A percentile compares a stretch with the other conserved stretches of the same genome.
phyloP scores from a whole-genome alignment of 2,797 vertebrate genomes.

The Benthosema pterotum region DNA sequence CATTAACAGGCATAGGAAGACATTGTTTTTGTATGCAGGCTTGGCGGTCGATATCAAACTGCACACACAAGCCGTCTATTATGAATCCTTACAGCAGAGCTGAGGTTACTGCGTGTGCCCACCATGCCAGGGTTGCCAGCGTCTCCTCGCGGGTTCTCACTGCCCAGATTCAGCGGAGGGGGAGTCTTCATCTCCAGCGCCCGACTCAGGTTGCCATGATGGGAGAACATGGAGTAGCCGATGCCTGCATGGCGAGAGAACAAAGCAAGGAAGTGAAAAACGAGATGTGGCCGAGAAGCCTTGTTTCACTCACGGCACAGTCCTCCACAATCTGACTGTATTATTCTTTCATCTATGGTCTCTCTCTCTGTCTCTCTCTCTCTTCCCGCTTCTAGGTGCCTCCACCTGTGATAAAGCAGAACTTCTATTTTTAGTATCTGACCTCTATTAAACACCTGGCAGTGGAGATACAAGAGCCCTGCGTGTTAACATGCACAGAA shows the following conservation, averaged over 20 bases:
- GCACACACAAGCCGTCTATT: no score
- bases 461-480: neutral
- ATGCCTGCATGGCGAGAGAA: slow-evolving; percentile 76
- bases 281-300: slow-evolving; percentile 62
- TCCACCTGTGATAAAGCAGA: slow-evolving; percentile 46
- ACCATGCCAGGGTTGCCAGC: slow-evolving; percentile 62
- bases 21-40: no score
- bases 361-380: slow-evolving; percentile 46
- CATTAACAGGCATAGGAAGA: no score
- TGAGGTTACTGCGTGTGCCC: slow-evolving; percentile 66
- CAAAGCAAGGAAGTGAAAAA: slow-evolving; percentile 73
- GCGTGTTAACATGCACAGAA: neutral
- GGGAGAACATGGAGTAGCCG: slow-evolving; percentile 85
- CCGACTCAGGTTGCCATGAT: slow-evolving; percentile 80
- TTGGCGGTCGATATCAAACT: neutral
- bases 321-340: slow-evolving; percentile 18
- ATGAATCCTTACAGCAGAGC: slow-evolving; percentile 75
- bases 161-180: slow-evolving; percentile 78
- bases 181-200: slow-evolving; percentile 85
- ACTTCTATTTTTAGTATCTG: slow-evolving; percentile 57
- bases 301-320: slow-evolving; percentile 34
- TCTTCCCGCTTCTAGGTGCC: slow-evolving; percentile 23
- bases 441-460: slow-evolving; percentile 18
- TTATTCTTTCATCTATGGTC: slow-evolving; percentile 32
- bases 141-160: slow-evolving; percentile 79